phyloP scores from a whole-genome alignment of 2,797 vertebrate species.

The Cuniculus paca region DNA sequence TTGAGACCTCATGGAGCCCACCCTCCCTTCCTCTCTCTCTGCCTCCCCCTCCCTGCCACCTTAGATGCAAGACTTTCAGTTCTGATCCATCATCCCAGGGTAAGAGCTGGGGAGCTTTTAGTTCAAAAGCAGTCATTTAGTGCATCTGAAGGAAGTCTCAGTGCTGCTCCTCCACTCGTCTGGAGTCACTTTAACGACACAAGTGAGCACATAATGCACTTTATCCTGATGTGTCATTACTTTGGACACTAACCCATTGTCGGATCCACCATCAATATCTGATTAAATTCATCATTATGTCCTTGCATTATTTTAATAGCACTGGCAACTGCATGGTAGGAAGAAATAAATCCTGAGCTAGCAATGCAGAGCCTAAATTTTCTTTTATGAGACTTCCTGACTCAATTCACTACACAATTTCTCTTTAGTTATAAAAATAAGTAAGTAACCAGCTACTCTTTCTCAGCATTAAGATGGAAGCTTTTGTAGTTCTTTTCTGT shows the following conservation, averaged over 20 bases:
- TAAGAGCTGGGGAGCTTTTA: slow-evolving; percentile 58
- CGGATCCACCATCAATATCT: slow-evolving; percentile 67
- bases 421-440: slow-evolving; percentile 64
- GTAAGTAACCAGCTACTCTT: slow-evolving; percentile 52
- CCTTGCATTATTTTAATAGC: slow-evolving; percentile 82
- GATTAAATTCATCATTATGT: slow-evolving; percentile 77
- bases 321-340: slow-evolving; percentile 65
- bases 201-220: slow-evolving; percentile 63
- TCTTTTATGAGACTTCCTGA: slow-evolving; percentile 76
- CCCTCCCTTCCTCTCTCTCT: background rate
- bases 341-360: slow-evolving; percentile 79
- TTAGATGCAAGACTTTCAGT: slow-evolving; percentile 32
- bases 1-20: background rate
- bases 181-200: slow-evolving; percentile 58
- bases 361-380: background rate
- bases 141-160: slow-evolving; percentile 67
- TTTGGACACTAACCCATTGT: slow-evolving; percentile 68
- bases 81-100: slow-evolving; percentile 30
- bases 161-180: background rate
- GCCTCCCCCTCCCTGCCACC: background rate
- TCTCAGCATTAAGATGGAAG: background rate
- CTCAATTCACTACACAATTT: slow-evolving; percentile 70
- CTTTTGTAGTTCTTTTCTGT: background rate
- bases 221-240: slow-evolving; percentile 60
- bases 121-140: slow-evolving; percentile 30